Evolutionary conservation across 2,888 invertebrate genomes (phyloP).

Genomic region (Lasioglossum vierecki): DNA sequence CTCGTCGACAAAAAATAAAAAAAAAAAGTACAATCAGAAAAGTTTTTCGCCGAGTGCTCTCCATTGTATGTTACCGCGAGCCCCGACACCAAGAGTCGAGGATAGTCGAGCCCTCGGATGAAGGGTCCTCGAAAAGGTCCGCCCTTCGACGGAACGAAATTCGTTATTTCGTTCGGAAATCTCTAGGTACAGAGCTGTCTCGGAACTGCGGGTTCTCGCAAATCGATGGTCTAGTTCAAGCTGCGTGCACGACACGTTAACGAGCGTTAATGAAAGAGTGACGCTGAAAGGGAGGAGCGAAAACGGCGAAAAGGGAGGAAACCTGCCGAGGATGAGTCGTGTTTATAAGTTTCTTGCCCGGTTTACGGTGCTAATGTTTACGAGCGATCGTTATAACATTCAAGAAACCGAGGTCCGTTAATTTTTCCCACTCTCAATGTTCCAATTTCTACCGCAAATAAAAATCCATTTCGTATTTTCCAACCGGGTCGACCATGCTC

Average conservation of each 20-base stretch:
- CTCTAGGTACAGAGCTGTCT: neutral
- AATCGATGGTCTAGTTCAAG: slow-evolving; percentile 61
- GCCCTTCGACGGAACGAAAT: slow-evolving; percentile 1
- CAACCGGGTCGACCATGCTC: neutral
- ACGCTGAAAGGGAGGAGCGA: slow-evolving; percentile 29
- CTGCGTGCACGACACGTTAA: slow-evolving; percentile 59
- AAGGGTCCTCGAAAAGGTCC: slow-evolving; percentile 12
- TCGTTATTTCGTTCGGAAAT: slow-evolving; percentile 12
- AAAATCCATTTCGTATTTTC: neutral
- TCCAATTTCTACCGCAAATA: neutral
- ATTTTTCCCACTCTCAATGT: neutral
- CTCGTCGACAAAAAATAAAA: neutral
- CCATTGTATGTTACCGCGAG: neutral
- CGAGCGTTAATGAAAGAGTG: slow-evolving; percentile 60
- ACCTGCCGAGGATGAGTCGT: neutral
- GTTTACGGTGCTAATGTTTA: neutral
- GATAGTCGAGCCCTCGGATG: neutral
- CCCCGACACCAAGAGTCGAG: slow-evolving; percentile 1
- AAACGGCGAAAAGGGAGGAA: neutral
- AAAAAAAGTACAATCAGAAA: slow-evolving; percentile 1
- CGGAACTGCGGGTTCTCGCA: neutral
- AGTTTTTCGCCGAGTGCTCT: slow-evolving; percentile 7
- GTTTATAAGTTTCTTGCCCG: slow-evolving; percentile 5
- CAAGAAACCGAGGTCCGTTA: neutral
- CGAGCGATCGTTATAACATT: neutral